Percentiles rank a stretch among this genome's conserved stretches.
These are phyloP conservation scores for Antennarius maculatus DNA, from an alignment of 2,797 vertebrate species.

Conservation along the genomic window DNA sequence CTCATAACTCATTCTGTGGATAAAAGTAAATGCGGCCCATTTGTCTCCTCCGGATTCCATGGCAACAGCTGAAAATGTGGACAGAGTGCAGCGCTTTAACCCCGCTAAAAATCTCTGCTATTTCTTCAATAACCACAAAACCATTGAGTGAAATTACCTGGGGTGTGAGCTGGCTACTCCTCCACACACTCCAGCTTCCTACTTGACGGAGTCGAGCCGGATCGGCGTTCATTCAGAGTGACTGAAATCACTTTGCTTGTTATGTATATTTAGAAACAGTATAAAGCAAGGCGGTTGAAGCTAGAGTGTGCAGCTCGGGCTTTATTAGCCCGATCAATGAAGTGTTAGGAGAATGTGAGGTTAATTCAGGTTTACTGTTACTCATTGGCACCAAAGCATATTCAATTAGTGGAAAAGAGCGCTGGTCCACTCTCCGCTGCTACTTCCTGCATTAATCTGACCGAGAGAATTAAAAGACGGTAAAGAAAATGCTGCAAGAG, in stretches of 20 bases:
- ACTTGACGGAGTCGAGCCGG: constrained; percentile 28
- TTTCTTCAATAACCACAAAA: constrained; percentile 50
- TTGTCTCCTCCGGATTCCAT: constrained; percentile 68
- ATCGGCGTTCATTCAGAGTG: constrained; percentile 23
- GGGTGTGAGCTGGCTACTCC: constrained; percentile 37
- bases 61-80: constrained; percentile 64
- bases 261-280: constrained; percentile 47
- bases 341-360: constrained; percentile 36
- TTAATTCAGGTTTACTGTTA: constrained; percentile 62
- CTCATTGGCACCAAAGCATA: constrained; percentile 50
- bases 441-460: constrained; percentile 48
- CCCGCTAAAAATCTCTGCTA: constrained; percentile 49
- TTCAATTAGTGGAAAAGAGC: constrained; percentile 51
- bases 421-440: constrained; percentile 29
- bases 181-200: constrained; percentile 11
- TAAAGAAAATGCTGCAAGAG: constrained; percentile 36
- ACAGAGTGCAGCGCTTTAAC: constrained; percentile 54
- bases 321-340: constrained; percentile 45
- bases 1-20: constrained; percentile 42
- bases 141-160: constrained; percentile 54
- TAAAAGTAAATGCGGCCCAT: constrained; percentile 42
- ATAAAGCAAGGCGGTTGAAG: constrained; percentile 29
- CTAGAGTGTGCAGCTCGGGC: constrained; percentile 10
- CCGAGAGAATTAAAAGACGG: constrained; percentile 52
- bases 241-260: constrained; percentile 44